These are phyloP conservation scores for Dynastes tityus DNA, from an alignment of 2,888 invertebrate species.

Conservation along the genomic window DNA sequence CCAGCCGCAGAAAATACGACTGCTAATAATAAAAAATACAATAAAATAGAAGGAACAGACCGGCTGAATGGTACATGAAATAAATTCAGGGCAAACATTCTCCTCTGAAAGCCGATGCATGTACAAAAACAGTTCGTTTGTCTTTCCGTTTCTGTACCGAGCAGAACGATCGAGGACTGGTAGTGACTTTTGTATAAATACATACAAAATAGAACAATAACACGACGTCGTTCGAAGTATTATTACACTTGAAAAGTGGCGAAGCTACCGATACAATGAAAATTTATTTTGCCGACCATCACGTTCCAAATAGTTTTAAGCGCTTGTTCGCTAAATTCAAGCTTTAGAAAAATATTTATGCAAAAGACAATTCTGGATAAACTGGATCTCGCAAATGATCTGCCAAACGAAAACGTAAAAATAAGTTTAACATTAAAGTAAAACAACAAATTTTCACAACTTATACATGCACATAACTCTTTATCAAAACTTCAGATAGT, in stretches of 20 bases:
- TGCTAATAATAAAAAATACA: conserved; percentile 59
- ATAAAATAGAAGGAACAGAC: conserved; percentile 58
- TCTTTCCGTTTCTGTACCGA: conserved; percentile 59
- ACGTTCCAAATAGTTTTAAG: conserved; percentile 24
- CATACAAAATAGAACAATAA: conserved; percentile 62
- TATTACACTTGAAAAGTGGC: conserved; percentile 45
- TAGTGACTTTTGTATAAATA: conserved; percentile 63
- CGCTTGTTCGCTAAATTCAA: background rate
- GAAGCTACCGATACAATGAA: conserved; percentile 28
- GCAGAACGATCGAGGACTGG: conserved; percentile 46
- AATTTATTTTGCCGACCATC: conserved; percentile 10
- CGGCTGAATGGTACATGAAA: conserved; percentile 53
- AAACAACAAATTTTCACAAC: too few relatives aligned
- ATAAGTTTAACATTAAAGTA: too few relatives aligned
- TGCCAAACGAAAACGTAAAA: too few relatives aligned
- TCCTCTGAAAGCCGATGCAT: conserved; percentile 55
- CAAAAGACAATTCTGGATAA: too few relatives aligned
- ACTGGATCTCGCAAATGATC: too few relatives aligned
- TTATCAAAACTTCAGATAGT: too few relatives aligned
- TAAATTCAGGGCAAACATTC: conserved; percentile 59
- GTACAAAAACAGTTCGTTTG: conserved; percentile 63
- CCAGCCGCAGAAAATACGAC: conserved; percentile 58
- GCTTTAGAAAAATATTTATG: background rate
- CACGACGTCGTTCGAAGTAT: conserved; percentile 47
- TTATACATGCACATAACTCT: too few relatives aligned